Evolutionary conservation across 2,888 invertebrate species (phyloP).

Genomic region (Dione vanillae): DNA sequence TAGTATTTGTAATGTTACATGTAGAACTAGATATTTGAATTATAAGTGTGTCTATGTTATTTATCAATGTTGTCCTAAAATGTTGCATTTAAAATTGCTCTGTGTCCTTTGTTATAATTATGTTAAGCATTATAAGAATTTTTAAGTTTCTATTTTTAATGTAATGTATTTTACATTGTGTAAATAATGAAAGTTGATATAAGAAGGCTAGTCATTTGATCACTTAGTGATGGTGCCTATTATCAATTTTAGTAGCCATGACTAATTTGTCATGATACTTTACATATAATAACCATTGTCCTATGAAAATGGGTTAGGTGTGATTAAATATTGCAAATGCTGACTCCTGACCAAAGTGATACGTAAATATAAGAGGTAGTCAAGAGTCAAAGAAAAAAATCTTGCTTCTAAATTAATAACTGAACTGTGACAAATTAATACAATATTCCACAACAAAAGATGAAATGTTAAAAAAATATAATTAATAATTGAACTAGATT

Average conservation of each 20-base stretch:
- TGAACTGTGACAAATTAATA: not conserved
- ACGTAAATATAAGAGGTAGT: conserved; percentile 5
- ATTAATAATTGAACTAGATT: not conserved
- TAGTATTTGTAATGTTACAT: conserved; percentile 16
- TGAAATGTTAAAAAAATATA: not conserved
- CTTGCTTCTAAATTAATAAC: not conserved
- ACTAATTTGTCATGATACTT: conserved; percentile 38
- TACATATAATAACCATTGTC: conserved; percentile 51
- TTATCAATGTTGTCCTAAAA: conserved; percentile 44
- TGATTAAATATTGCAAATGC: conserved; percentile 11
- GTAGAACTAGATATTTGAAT: conserved; percentile 29
- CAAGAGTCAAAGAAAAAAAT: not conserved
- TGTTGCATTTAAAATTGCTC: conserved; percentile 45
- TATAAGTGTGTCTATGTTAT: conserved; percentile 36
- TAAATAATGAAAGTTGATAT: conserved; percentile 32
- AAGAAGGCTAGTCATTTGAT: conserved; percentile 40
- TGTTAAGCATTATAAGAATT: conserved; percentile 24
- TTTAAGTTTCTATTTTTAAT: conserved; percentile 15
- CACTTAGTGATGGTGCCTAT: conserved; percentile 39
- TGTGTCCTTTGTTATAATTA: conserved; percentile 26
- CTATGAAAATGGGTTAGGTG: conserved; percentile 26
- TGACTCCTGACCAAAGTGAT: conserved; percentile 12
- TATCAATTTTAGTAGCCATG: conserved; percentile 27
- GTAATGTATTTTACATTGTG: conserved; percentile 26
- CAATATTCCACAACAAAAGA: not conserved